These are phyloP conservation scores for Mechanitis mazaeus DNA, from an alignment of 2,888 invertebrate genomes.

Conservation along the genomic window DNA sequence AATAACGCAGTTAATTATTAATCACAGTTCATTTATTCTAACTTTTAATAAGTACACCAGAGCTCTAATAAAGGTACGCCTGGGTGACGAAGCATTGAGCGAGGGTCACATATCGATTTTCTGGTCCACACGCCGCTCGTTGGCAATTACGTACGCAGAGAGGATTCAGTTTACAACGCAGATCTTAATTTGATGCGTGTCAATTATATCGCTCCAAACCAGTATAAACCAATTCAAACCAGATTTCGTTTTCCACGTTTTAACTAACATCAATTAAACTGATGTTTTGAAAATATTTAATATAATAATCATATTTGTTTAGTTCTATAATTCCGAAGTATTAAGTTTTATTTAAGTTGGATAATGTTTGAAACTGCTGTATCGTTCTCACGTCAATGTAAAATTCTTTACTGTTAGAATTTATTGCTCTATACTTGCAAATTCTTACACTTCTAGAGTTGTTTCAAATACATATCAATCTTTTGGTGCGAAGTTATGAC, in stretches of 20 bases:
- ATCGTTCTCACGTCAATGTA: too few species aligned
- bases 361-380: too few species aligned
- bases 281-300: too few species aligned
- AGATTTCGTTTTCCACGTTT: too few species aligned
- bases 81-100: conserved; percentile 26
- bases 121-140: conserved; percentile 18
- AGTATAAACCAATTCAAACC: neutral
- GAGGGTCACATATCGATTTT: conserved; percentile 35
- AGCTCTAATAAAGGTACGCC: conserved; percentile 12
- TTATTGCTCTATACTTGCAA: neutral
- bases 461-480: conserved; percentile 8
- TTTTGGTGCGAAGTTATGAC: conserved; percentile 6
- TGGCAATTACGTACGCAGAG: conserved; percentile 10
- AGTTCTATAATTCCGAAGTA: too few species aligned
- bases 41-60: neutral
- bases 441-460: conserved; percentile 3
- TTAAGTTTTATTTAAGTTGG: too few species aligned
- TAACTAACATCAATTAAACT: too few species aligned
- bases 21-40: neutral
- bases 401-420: neutral
- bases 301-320: too few species aligned
- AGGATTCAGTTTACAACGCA: conserved; percentile 18
- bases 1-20: neutral
- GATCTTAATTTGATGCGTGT: conserved; percentile 19
- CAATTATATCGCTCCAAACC: conserved; percentile 7